These are phyloP conservation scores for Trachops cirrhosus DNA, from an alignment of 2,797 vertebrate species.

Conservation along the genomic window DNA sequence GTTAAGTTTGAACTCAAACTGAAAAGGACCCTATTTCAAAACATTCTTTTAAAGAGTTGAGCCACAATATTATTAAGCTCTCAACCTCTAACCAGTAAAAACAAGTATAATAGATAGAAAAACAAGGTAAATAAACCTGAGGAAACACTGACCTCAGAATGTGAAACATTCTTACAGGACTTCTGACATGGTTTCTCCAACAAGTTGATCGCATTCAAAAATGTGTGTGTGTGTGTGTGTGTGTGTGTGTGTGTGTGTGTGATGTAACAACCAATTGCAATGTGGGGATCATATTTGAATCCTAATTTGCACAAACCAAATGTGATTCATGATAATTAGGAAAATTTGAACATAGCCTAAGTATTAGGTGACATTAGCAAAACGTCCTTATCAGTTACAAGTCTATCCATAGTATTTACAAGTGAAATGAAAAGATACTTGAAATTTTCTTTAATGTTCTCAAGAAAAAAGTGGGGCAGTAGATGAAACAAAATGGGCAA, in stretches of 20 bases:
- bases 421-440: not conserved
- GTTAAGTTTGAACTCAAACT: not conserved
- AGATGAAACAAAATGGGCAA: not conserved
- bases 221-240: not conserved
- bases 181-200: not conserved
- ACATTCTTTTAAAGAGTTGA: conserved; percentile 15
- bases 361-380: not conserved
- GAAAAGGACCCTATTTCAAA: not conserved
- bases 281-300: not conserved
- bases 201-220: not conserved
- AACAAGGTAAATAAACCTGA: not conserved
- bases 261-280: not conserved
- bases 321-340: not conserved
- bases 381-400: not conserved
- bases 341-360: not conserved
- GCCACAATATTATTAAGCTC: not conserved
- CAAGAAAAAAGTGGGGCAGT: not conserved
- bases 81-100: not conserved
- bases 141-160: not conserved
- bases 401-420: not conserved
- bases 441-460: conserved; percentile 40
- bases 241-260: not conserved
- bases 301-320: conserved; percentile 22
- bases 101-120: not conserved
- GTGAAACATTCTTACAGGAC: not conserved